Conservation (phyloP, 2,888 invertebrate genomes). For the Cryptus viduatorius region DNA sequence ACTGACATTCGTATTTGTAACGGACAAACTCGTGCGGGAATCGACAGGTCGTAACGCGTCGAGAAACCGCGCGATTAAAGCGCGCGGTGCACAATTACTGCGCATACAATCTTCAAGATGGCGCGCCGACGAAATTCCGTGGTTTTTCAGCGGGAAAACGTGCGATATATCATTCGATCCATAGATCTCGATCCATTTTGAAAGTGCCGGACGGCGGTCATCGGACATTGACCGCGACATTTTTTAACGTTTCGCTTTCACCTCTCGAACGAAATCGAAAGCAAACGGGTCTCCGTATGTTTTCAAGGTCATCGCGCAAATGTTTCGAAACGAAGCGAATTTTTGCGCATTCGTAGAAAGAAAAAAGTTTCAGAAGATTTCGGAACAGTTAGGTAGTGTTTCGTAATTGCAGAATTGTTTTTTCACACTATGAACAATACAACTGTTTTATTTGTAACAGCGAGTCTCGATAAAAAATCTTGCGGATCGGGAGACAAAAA, state of each 20-base stretch:
- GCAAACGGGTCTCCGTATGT: not conserved
- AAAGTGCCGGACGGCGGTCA: not conserved
- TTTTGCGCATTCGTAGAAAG: not conserved
- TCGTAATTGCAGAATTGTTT: constrained; percentile 1
- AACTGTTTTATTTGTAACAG: constrained; percentile 62
- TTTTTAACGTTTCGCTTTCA: constrained; percentile 5
- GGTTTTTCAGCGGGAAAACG: constrained; percentile 46
- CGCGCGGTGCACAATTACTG: not conserved
- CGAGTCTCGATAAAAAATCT: constrained; percentile 37
- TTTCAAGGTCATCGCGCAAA: constrained; percentile 1
- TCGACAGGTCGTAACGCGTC: constrained; percentile 56
- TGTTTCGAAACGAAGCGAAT: not conserved
- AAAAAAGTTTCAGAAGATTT: not conserved
- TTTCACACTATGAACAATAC: constrained; percentile 47
- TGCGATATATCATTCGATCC: not conserved
- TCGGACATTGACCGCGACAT: not conserved
- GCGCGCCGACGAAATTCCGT: constrained; percentile 31
- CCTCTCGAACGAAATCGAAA: not conserved
- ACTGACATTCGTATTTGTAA: constrained; percentile 65
- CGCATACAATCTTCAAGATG: constrained; percentile 20
- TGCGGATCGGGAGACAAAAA: constrained; percentile 44
- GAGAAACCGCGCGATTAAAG: constrained; percentile 27
- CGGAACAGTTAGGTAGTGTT: not conserved
- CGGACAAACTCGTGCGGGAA: constrained; percentile 56
- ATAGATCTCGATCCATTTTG: not conserved